phyloP scores from a whole-genome alignment of 2,113 vertebrate species.

The Sturnira hondurensis region DNA sequence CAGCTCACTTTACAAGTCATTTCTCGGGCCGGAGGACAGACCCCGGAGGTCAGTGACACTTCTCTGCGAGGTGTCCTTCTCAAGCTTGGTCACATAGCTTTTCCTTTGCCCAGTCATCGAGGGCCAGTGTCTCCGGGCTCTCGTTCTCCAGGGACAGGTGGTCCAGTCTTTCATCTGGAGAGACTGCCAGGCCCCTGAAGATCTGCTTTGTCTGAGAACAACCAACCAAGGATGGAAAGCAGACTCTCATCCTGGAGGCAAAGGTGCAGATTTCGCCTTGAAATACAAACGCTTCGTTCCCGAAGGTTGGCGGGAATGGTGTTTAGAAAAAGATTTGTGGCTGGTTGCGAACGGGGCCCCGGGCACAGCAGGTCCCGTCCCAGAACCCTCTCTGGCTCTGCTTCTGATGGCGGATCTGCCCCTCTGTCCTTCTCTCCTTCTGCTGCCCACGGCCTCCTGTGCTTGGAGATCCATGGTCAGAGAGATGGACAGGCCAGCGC shows the following conservation, averaged over 20 bases:
- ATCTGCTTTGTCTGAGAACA: conserved; percentile 40
- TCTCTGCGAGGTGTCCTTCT: fast-evolving
- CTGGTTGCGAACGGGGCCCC: conserved; percentile 54
- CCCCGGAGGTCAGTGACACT: not conserved
- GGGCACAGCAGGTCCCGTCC: conserved; percentile 52
- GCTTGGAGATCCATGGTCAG: not conserved
- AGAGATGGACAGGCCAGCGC: not conserved
- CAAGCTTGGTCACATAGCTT: not conserved
- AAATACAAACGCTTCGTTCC: conserved; percentile 51
- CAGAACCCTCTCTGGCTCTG: conserved; percentile 55
- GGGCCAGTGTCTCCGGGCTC: not conserved
- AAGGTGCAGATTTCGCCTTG: conserved; percentile 61
- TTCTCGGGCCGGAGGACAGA: not conserved
- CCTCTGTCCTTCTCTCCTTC: not conserved
- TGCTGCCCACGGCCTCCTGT: not conserved
- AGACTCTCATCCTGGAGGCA: conserved; percentile 27
- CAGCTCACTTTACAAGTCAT: not conserved
- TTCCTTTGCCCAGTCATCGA: not conserved
- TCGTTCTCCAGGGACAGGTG: not conserved
- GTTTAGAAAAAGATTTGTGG: conserved; percentile 61
- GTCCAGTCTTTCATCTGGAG: conserved; percentile 3
- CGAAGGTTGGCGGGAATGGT: conserved; percentile 54
- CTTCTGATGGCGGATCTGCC: not conserved
- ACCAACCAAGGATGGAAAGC: conserved; percentile 51
- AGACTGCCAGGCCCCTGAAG: not conserved